Evolutionary conservation across 2,888 invertebrate species (phyloP).

Genomic region (Chloroclystis v-ata): DNA sequence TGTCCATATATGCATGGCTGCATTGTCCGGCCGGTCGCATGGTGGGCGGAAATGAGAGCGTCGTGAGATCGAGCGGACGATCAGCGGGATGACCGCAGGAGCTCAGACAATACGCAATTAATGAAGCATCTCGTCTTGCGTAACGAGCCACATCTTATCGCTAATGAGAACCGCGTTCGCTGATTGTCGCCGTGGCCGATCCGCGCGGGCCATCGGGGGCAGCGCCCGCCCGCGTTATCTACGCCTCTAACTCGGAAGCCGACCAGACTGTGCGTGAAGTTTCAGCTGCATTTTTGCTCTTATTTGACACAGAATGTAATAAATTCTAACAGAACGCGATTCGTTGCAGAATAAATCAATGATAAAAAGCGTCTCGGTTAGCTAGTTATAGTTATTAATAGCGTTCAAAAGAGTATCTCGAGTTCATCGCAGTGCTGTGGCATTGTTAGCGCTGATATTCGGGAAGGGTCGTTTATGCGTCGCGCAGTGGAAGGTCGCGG

Average conservation of each 20-base stretch:
- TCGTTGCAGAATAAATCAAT: neutral
- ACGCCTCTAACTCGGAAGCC: slow-evolving; percentile 25
- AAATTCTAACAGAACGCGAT: neutral
- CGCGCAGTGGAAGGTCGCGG: slow-evolving; percentile 41
- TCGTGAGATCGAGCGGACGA: slow-evolving; percentile 49
- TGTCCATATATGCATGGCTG: slow-evolving; percentile 40
- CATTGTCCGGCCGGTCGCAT: slow-evolving; percentile 29
- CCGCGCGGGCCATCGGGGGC: slow-evolving; percentile 37
- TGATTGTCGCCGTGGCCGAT: slow-evolving; percentile 47
- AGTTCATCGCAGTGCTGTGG: neutral
- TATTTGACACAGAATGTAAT: slow-evolving; percentile 19
- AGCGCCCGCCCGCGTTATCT: slow-evolving; percentile 34
- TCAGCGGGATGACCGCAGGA: slow-evolving; percentile 50
- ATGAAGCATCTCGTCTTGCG: slow-evolving; percentile 59
- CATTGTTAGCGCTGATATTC: slow-evolving; percentile 27
- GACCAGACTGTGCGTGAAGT: slow-evolving; percentile 29
- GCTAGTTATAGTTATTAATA: neutral
- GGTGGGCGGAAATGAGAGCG: slow-evolving; percentile 47
- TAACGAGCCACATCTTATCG: slow-evolving; percentile 59
- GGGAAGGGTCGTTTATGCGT: slow-evolving; percentile 27
- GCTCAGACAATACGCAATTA: slow-evolving; percentile 66
- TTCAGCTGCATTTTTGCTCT: slow-evolving; percentile 15
- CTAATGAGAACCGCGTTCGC: slow-evolving; percentile 55
- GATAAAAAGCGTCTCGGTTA: neutral
- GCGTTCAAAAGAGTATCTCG: neutral